Evolutionary conservation across 2,888 invertebrate genomes (phyloP), one percentile per base, ranked within the genome.

Genomic region (Micropterix aruncella): DNA sequence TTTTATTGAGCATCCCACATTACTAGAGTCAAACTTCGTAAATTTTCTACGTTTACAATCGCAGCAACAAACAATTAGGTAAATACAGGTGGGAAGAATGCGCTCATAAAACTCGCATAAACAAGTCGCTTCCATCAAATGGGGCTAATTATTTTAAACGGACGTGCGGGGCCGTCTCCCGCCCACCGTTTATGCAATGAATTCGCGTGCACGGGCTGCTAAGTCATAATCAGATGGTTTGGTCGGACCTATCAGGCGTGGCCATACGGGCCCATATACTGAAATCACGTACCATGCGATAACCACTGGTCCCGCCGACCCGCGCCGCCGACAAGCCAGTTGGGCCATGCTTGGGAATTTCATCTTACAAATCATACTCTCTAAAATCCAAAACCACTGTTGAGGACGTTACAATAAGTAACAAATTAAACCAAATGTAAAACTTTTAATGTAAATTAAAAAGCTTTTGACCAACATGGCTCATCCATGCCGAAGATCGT

Each of bases 151-250:
- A 27, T 41, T 14, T 36, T 18, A 27, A 27, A 27, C 27, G 27
- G 27, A 27, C 27, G 27, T 12, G 27, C 5, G 5, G 7, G 27
- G 27, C 27, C 27, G 5, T 27, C 7, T 27, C 5, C 19, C 27
- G 19, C 16, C 27, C 15, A 42, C 16, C 42, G n/a, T 42, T 19
- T 27, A 42, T 3, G n/a, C n/a, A 15, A 27, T 42, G 15, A 19
- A 16, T n/a, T 42, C 27, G 14, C 36, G 7, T 38, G 14, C 19
- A 42, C n/a, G 7, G 12, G n/a, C 16, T 16, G 19, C 27, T 38
- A 38, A 38, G 18, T 43, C 19, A 38, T 43, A 38, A 43, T 38
- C 37, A 43, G 38, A 37, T 15, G 43, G 38, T 43, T 43, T 43
- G 16, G 7, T 39, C 43, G n/a, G 14, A 7, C 18, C n/a, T 4